These are phyloP conservation scores for Yponomeuta sedellus DNA, from an alignment of 2,888 invertebrate genomes.

Conservation along the genomic window DNA sequence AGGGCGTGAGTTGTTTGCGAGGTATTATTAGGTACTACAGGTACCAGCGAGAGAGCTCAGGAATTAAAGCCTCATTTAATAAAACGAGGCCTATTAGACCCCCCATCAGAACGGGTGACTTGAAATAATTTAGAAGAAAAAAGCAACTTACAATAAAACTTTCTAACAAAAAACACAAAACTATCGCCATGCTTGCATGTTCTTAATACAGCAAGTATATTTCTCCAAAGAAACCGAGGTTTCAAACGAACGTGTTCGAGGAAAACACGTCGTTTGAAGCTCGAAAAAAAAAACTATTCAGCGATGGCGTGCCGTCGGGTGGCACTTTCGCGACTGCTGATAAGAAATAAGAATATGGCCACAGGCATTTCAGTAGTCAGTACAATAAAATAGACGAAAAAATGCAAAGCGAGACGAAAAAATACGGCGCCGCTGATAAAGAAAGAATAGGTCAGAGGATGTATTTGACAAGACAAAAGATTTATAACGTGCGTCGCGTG, in stretches of 20 bases:
- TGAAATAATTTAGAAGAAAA: neutral
- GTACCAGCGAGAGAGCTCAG: neutral
- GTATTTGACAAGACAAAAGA: conserved; percentile 5
- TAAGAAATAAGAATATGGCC: conserved; percentile 11
- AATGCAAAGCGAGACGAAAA: conserved; percentile 3
- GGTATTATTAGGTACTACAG: conserved; percentile 3
- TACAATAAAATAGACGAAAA: conserved; percentile 13
- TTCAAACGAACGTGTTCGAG: neutral
- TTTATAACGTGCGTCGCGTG: neutral
- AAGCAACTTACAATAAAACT: neutral
- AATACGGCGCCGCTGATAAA: conserved; percentile 6
- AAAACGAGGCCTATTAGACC: neutral
- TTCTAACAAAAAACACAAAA: neutral
- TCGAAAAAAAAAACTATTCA: conserved; percentile 8
- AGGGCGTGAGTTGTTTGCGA: neutral
- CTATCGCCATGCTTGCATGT: conserved; percentile 10
- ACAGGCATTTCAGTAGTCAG: conserved; percentile 1
- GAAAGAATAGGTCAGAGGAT: conserved; percentile 4
- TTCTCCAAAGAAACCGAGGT: conserved; percentile 3
- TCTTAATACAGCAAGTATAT: neutral
- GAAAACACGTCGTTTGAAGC: neutral
- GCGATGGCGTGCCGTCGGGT: conserved; percentile 7
- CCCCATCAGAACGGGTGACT: neutral
- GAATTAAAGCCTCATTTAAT: neutral
- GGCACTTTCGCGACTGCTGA: conserved; percentile 13